These are phyloP conservation scores for Mionectes macconnelli DNA, from an alignment of 2,113 vertebrate species.

Conservation along the genomic window DNA sequence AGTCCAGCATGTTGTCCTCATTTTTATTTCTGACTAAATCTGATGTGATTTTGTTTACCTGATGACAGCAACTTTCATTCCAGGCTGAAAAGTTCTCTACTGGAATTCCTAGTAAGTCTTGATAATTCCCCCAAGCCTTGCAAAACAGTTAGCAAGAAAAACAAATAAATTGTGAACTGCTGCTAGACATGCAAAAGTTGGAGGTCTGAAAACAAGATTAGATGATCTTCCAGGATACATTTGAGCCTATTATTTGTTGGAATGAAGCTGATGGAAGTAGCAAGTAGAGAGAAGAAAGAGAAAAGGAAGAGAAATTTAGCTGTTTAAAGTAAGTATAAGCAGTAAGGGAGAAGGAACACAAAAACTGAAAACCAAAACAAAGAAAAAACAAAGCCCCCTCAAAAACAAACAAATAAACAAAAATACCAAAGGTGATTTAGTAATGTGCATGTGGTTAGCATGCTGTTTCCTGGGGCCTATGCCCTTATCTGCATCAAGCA, in stretches of 20 bases:
- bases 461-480: not conserved
- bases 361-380: not conserved
- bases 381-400: too few species aligned
- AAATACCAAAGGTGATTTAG: not conserved
- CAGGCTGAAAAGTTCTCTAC: constrained; percentile 36
- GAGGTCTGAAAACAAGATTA: constrained; percentile 27
- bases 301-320: not conserved
- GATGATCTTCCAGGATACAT: constrained; percentile 21
- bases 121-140: constrained; percentile 63
- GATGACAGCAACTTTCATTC: constrained; percentile 44
- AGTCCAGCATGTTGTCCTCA: constrained; percentile 29
- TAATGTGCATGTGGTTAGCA: not conserved
- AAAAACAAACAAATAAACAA: not conserved
- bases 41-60: constrained; percentile 63
- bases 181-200: constrained; percentile 53
- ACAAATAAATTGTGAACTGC: constrained; percentile 64
- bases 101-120: constrained; percentile 61
- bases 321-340: not conserved
- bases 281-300: not conserved
- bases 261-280: not conserved
- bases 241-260: not conserved
- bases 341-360: not conserved
- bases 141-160: constrained; percentile 60
- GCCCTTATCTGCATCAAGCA: not conserved
- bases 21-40: constrained; percentile 61